phyloP scores from a whole-genome alignment of 2,113 vertebrate genomes.

The Neodontobutis hainanensis region DNA sequence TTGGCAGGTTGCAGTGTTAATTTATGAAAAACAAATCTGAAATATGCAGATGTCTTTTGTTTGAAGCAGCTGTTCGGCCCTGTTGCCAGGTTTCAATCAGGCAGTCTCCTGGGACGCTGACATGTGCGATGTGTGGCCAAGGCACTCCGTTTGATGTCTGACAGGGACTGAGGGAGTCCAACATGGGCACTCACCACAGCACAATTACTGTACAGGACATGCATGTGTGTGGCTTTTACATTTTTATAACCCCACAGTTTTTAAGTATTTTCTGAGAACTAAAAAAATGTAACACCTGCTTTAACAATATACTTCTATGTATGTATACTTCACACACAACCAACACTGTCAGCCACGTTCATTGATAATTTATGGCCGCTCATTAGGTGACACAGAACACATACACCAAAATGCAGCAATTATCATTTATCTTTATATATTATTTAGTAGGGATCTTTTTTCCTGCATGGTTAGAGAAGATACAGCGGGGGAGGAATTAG shows the following conservation, averaged over 20 bases:
- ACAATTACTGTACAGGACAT: conserved; percentile 44
- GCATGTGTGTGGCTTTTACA: conserved; percentile 7
- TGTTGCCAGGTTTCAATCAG: conserved; percentile 98
- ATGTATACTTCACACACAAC: conserved; percentile 56
- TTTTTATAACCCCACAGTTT: background rate
- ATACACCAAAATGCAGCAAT: conserved; percentile 87
- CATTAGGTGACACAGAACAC: conserved; percentile 89
- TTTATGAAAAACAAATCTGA: conserved; percentile 99
- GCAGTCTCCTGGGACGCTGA: conserved; percentile 81
- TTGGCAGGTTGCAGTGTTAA: conserved; percentile 98
- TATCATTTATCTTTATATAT: conserved; percentile 99
- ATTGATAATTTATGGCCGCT: conserved; percentile 96
- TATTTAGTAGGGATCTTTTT: conserved; percentile 96
- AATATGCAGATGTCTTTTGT: conserved; percentile 99
- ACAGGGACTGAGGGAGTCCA: conserved; percentile 69
- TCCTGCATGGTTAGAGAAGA: conserved; percentile 83
- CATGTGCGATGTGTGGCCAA: conserved; percentile 79
- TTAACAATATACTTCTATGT: background rate
- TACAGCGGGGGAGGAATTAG: conserved; percentile 69
- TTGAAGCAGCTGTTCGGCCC: conserved; percentile 98
- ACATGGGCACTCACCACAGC: conserved; percentile 33
- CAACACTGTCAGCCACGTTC: conserved; percentile 90
- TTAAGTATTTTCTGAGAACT: conserved; percentile 6
- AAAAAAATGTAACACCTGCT: background rate
- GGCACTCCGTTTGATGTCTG: conserved; percentile 82